Base-by-base conservation (phyloP, 23 tunicate genomes). In the Pegea sp. region DNA sequence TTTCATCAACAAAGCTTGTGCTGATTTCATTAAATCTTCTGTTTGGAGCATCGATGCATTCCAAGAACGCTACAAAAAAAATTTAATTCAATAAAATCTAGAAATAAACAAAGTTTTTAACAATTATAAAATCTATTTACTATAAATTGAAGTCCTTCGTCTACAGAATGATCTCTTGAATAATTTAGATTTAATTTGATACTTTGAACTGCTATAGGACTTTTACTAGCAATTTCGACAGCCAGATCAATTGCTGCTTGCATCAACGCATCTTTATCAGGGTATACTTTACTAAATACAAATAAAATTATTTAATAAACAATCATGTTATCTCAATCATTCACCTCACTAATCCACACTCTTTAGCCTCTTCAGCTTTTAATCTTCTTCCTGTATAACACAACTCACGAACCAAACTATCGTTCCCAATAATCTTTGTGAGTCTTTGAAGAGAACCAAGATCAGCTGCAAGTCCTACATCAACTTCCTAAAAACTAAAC, bases 191-290 rank as follows among this genome's bases (percentile, higher is more conserved):
- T 68, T 27, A 81, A 59, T 57, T 89, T 89, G 7, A 71, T 77
- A 52, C 90, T 64, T 66, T 89, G 98, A 5, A 89, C 91, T 11
- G 98, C 98, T 22, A 89, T 81, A 27, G 98, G 98, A 62, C 90
- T 76, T 42, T 89, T 89, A 21, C 54, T 71, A 24, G 98, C 90
- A 44, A 89, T 76, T 8, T 5, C 25, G 30, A 31, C 54, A 27
- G 98, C 98, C 34, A 89, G 58, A 28, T 71, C 59, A 28, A 89
- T 6, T 2, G 84, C 91, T 6, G 31, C 52, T 58, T 65, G 76
- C 52, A 89, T 58, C 60, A 77, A 29, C 30, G 54, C 52, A 1
- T 71, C 91, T 55, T 89, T 66, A 56, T 71, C 65, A 33, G 56
- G 58, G 48, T 31, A 71, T 22, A 78, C 76, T 42, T 55, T 88